Base-by-base conservation (phyloP, 1,140 invertebrate genomes). In the Zaprionus davidi region DNA sequence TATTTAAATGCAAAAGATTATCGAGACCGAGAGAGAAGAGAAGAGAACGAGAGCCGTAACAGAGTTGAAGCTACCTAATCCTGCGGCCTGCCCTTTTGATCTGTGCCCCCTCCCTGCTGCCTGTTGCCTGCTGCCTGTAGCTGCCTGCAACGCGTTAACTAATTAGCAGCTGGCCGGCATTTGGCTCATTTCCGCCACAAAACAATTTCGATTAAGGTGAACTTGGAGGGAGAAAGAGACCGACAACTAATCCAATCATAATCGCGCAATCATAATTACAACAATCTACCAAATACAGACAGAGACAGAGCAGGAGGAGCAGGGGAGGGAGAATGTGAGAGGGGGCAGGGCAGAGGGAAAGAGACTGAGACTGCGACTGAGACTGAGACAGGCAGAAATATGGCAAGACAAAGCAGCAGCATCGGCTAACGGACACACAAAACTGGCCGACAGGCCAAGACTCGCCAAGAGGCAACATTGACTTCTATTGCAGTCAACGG, bases 1-100 rank as follows among this genome's bases (percentile, higher is more conserved):
- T 88, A 88, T 88, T 84, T 90, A 88, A 88, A 90, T 85, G 79
- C 75, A 82, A 88, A 79, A 88, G 85, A 88, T 88, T 88, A 88
- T 88, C 85, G 41, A 46, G 41, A 0, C 15, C 5, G 41, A n/a
- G n/a, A 7, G 41, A 44, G 41, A 2, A n/a, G 15, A 13, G n/a
- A n/a, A 15, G 4, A 26, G 24, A 26, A 15, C 15, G n/a, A 46
- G 41, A 46, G 7, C 46, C 13, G 59, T 66, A 74, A 38, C 66
- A 28, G 22, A 58, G 53, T 17, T 26, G 57, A 28, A 24, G 62
- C 67, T 77, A 65, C 66, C 77, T 79, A 88, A 88, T 84, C 85
- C 81, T 88, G 78, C 70, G 77, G 74, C 70, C 62, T 71, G 64
- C 63, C 71, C 72, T 71, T 74, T 77, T 73, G 60, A 77, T 69